Conservation (phyloP, 2,888 invertebrate genomes). For the Volucella inanis region DNA sequence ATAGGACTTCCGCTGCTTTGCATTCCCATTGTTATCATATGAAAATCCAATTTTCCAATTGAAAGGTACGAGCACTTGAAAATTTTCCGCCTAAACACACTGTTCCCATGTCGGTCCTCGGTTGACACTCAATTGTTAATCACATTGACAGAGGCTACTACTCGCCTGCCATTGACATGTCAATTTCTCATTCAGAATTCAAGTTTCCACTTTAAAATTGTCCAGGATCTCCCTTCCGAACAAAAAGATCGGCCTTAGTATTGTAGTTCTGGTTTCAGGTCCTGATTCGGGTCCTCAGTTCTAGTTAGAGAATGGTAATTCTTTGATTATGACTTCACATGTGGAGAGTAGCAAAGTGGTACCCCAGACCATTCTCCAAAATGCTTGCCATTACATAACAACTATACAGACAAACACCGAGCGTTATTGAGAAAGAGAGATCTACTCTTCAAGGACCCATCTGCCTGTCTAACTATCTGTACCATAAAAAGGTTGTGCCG, state of each 20-base stretch:
- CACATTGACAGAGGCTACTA: conserved; percentile 41
- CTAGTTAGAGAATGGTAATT: conserved; percentile 67
- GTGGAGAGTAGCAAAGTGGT: neutral
- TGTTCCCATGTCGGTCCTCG: conserved; percentile 39
- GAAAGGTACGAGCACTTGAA: conserved; percentile 66
- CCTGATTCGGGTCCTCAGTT: neutral
- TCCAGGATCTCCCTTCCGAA: conserved; percentile 13
- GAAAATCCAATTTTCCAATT: conserved; percentile 72
- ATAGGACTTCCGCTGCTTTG: conserved; percentile 29
- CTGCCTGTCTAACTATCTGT: neutral
- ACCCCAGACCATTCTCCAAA: neutral
- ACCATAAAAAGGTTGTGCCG: neutral
- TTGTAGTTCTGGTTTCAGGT: no score
- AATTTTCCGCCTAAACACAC: conserved; percentile 66
- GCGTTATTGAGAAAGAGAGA: conserved; percentile 14
- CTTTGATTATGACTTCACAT: conserved; percentile 60
- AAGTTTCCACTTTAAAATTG: conserved; percentile 60
- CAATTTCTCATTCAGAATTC: conserved; percentile 42
- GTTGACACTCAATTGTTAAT: conserved; percentile 66
- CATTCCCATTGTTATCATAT: conserved; percentile 52
- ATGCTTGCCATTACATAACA: conserved; percentile 35
- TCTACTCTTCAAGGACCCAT: conserved; percentile 39
- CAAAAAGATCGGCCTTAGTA: neutral
- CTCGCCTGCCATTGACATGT: conserved; percentile 66
- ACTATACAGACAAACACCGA: conserved; percentile 14